These are phyloP conservation scores for Leptocoma aspasia DNA, from an alignment of 2,113 vertebrate species.

Conservation along the genomic window DNA sequence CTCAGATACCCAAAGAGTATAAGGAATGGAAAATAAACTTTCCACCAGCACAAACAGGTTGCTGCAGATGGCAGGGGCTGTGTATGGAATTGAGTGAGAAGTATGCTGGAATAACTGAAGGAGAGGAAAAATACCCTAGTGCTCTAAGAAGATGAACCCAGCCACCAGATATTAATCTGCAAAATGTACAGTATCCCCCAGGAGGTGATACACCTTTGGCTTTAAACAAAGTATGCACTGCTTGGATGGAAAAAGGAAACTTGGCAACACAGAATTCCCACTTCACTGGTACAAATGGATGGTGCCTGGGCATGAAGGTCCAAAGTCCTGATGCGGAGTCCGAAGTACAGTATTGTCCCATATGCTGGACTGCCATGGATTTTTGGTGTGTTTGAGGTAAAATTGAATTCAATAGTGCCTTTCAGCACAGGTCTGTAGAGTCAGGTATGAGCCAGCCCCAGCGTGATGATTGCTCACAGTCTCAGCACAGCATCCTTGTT, in stretches of 20 bases:
- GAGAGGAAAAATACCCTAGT: neutral
- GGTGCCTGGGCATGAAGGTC: neutral
- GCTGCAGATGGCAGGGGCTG: neutral
- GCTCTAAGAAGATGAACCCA: neutral
- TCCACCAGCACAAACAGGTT: neutral
- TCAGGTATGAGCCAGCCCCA: neutral
- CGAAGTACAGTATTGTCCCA: neutral
- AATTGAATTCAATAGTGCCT: neutral
- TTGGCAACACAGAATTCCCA: neutral
- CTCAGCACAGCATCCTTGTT: neutral
- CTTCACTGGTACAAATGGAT: neutral
- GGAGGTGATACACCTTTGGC: neutral
- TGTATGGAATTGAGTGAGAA: neutral
- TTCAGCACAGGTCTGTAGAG: neutral
- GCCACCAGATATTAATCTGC: neutral
- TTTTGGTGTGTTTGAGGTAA: neutral
- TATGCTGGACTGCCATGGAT: neutral
- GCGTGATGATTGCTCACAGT: neutral
- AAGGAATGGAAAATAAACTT: neutral
- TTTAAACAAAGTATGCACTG: neutral
- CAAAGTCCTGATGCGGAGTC: neutral
- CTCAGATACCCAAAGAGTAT: neutral
- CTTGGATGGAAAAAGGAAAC: neutral
- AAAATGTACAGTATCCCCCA: neutral
- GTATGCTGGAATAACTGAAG: neutral